Evolutionary conservation across 2,888 invertebrate species (phyloP), one percentile per base, ranked within the genome.

Genomic region (Tenthredo amoena): DNA sequence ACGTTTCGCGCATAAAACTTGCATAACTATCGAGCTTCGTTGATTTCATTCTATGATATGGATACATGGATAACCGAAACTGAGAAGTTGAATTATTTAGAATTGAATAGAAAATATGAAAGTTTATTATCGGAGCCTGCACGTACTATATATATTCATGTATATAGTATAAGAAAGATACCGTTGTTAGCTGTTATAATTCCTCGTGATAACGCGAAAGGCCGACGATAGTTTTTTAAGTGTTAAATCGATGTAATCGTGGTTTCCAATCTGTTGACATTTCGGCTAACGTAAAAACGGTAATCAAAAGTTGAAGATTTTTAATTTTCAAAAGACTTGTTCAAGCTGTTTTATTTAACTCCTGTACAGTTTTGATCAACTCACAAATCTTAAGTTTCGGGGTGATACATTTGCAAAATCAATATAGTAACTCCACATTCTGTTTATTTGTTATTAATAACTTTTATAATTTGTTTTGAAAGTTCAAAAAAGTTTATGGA

Each of bases 181-280:
- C 7, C 34, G 68, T 15, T 34, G 34, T 68, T 68, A 68, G 68
- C 31, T 31, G 40, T 81, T 62, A 81, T 43, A 43, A 62, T 81
- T 40, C 26, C 31, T 81, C 37, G 10, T 21, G 81, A 81, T 81
- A 81, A 58, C n/a, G 58, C 40, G n/a, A 40, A 62, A 62, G 34
- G 10, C 26, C 9, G 37, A 37, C 21, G 37, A 81, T 81, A 62
- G 37, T 81, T 79, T 58, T 79, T 37, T 40, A 62, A 81, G 62
- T 81, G 58, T 58, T 81, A 81, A 81, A 81, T 81, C 81, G 62
- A 81, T 81, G 62, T 81, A 62, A 81, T 81, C 81, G 40, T 81
- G 34, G 81, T 77, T 50, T 55, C 77, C 55, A 26, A 77, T 77
- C 77, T 77, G 77, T 77, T 77, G 55, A 77, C 55, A 77, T 77